Evolutionary conservation across 2,888 invertebrate genomes (phyloP), one percentile per base, ranked within the genome.

Genomic region (Diachrysia chrysitis): DNA sequence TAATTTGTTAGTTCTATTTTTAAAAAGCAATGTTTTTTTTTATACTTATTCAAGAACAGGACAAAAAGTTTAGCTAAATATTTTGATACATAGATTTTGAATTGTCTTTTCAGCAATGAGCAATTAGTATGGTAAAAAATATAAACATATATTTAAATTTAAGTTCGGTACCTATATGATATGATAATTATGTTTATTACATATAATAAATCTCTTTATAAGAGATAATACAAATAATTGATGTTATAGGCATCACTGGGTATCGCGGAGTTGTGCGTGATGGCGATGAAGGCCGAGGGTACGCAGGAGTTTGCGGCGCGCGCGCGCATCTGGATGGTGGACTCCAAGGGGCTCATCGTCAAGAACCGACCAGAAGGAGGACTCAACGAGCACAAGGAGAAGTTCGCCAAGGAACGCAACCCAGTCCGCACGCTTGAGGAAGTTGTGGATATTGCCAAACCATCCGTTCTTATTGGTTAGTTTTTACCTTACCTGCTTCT

Each of bases 311-410:
- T 96, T 32, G 97, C 98, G 7, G 99, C 99, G 0, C 96, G 96
- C 68, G 91, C 91, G 1, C 97, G 97, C 86, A 98, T 99, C 85
- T 99, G 98, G 98, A 96, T 99, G 97, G 98, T 99, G 58, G 99
- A 99, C 94, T 99, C 99, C 25, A 98, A 97, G 85, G 99, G 99
- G 0, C 96, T 99, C 21, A 97, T 99, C 87, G 98, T 99, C 0
- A 98, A 97, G 91, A 95, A 98, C 92, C 77, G 99, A 57, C 98
- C 98, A 7, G 97, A 97, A 78, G 98, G 98, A 12, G 98, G 98
- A 0, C 84, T 98, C 55, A 96, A 96, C 69, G 97, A 96, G 67
- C 98, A 99, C 90, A 99, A 99, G 91, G 93, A 95, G 67, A 96
- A 96, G 67, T 99, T 98, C 90, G 98, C 99, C 0, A 97, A 98